Percentiles rank a stretch among this genome's conserved stretches.
Conservation (phyloP, 2,797 vertebrate species). For the Falco novaeseelandiae region DNA sequence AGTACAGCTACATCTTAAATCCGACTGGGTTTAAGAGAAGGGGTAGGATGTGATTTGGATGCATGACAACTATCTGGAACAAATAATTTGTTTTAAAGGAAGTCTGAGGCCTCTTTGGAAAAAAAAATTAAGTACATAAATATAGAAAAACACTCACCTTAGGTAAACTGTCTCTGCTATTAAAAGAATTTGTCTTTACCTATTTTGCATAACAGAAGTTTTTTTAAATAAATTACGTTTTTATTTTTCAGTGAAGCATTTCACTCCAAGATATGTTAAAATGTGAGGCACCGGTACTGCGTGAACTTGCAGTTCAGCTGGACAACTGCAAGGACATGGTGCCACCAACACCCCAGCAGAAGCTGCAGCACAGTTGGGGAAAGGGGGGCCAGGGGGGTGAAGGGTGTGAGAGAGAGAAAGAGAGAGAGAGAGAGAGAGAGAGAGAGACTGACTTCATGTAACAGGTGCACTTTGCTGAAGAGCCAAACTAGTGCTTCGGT, state of each 20-base stretch:
- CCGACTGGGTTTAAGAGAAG: neutral
- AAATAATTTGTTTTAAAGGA: neutral
- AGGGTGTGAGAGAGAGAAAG: neutral
- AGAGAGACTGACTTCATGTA: neutral
- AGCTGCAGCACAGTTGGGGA: neutral
- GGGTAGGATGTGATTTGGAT: fast-evolving
- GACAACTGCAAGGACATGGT: neutral
- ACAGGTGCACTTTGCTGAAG: neutral
- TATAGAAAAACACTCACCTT: neutral
- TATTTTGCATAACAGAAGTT: neutral
- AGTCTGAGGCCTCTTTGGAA: neutral
- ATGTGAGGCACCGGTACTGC: neutral
- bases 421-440: neutral
- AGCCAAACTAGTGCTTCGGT: neutral
- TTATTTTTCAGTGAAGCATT: neutral
- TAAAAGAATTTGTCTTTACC: neutral
- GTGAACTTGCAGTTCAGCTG: neutral
- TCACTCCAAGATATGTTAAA: neutral
- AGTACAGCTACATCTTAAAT: neutral
- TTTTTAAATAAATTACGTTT: neutral
- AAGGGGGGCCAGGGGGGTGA: neutral
- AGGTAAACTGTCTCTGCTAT: neutral
- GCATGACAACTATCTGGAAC: neutral
- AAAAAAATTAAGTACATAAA: neutral
- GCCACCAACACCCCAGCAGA: neutral